Evolutionary conservation across 2,888 invertebrate species (phyloP), one percentile per base, ranked within the genome.

Genomic region (Aricia artaxerxes): DNA sequence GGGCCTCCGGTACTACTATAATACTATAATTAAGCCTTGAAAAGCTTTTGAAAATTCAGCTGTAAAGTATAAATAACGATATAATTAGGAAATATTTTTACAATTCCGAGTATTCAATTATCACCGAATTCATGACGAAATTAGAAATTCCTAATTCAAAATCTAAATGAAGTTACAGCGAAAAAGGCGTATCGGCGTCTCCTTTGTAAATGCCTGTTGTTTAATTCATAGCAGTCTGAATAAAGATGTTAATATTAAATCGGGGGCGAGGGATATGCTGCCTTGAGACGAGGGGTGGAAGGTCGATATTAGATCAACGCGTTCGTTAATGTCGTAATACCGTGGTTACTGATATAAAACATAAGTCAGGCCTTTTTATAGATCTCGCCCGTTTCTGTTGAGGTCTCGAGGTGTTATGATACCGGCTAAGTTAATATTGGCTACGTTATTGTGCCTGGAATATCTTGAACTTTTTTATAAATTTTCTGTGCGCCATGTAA

Each of bases 191-290:
- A 88, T 87, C 85, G 86, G 85, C 81, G 81, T 83, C 82, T 86
- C 84, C 85, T 87, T 85, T 78, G 83, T 85, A 85, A 88, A 88
- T 86, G 85, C 86, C 86, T 83, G 86, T 86, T 93, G 93, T 93
- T 91, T 93, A 93, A 93, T 94, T 94, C 93, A 93, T 93, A 88
- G 90, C 85, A 87, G 87, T 89, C 86, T 93, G 93, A 93, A 94
- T 93, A 93, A 93, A 94, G 92, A 94, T 94, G 93, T 90, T 92
- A 93, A 92, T 93, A 93, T 93, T 92, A 93, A 92, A 90, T 88
- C 87, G 85, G 87, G 84, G 87, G 87, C 35, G 4, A 87, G 88
- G 89, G 88, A 90, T 91, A 89, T 84, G 87, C 85, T 85, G 86
- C 87, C 89, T 86, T 84, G 83, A 85, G 87, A 89, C 89, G 92